Base-by-base conservation (phyloP, 2,113 vertebrate species). In the Phoxinus phoxinus region DNA sequence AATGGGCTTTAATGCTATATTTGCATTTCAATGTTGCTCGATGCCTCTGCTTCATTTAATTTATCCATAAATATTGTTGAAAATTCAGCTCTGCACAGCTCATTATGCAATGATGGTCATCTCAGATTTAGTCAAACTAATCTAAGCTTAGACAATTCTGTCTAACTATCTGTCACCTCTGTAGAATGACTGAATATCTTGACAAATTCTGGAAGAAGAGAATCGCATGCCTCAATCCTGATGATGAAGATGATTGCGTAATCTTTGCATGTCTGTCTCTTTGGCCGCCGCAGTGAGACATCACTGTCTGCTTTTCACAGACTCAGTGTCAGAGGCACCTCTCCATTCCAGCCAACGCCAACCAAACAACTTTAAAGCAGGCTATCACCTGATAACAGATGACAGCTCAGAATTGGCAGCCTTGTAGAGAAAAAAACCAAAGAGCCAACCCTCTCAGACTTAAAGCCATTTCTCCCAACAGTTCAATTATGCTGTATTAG, bases 291-390 rank as follows among this genome's bases (percentile, higher is more conserved):
- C 76, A 73, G 65, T 44, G 35, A 79, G 75, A 67, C 83, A 85
- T 85, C 83, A 77, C 73, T 85, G 61, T 85, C 84, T 85, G 84
- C 63, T 73, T 65, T 79, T 85, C 21, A 79, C 75, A 72, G 75
- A 85, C 59, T 69, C 75, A 72, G 76, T 72, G 76, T 81, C 84
- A 80, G 65, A 69, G 23, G 76, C 69, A 85, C n/a, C 51, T 85
- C 48, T 85, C 63, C 41, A 51, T 67, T 78, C 61, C 74, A 65
- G 73, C 83, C 41, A 76, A 30, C 0, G n/a, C 83, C 44, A 78
- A 71, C 74, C 84, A 65, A 67, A 67, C 74, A 81, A 48, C 27
- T 85, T 67, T 78, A 85, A 53, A 78, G 59, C 84, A 56, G 75
- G 10, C 65, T 80, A 85, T 80, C 76, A 81, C 76, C 74, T 71